These are phyloP conservation scores for Ctenomys sociabilis DNA, from an alignment of 2,113 vertebrate genomes.

Conservation along the genomic window DNA sequence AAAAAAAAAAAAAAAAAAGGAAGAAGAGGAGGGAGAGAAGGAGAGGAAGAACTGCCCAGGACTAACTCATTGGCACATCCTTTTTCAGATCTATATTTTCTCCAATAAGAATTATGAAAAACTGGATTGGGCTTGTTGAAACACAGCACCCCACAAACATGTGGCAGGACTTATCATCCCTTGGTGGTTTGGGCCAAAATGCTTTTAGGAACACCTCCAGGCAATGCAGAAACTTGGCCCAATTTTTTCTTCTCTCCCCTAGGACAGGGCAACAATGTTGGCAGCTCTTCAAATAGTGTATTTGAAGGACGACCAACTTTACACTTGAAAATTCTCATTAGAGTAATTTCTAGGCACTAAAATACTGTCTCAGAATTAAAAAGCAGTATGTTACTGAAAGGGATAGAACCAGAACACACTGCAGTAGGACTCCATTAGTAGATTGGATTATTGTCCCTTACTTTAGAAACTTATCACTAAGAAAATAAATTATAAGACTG, in stretches of 20 bases:
- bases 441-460: conserved; percentile 14
- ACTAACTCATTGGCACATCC: neutral
- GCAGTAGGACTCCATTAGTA: neutral
- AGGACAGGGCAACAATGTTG: neutral
- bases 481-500: conserved; percentile 41
- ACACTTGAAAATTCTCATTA: neutral
- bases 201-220: neutral
- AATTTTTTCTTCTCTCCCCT: neutral
- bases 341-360: neutral
- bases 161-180: neutral
- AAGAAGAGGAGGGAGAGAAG: neutral
- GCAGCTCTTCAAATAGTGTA: neutral
- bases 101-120: neutral
- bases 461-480: conserved; percentile 16
- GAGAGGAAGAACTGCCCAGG: neutral
- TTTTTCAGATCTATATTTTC: neutral
- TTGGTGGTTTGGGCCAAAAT: neutral
- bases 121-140: neutral
- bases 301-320: neutral
- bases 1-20: too few species aligned
- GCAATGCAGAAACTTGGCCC: neutral
- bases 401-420: neutral
- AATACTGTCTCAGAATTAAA: conserved; percentile 27
- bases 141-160: neutral
- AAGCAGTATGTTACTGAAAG: neutral